These are phyloP conservation scores for Anguilla megastoma DNA, from an alignment of 2,797 vertebrate genomes.

Conservation along the genomic window DNA sequence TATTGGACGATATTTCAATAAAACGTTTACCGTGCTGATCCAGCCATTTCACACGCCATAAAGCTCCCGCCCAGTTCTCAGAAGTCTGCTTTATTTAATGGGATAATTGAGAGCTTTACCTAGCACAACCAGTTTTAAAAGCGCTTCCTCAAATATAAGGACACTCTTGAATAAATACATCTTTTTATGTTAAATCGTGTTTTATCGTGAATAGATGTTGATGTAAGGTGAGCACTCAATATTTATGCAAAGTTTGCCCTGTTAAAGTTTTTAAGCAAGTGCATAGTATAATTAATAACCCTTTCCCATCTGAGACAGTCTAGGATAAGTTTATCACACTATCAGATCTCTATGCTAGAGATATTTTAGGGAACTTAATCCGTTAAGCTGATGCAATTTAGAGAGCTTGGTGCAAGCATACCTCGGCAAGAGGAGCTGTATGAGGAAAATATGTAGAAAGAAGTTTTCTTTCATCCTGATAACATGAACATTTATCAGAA, in stretches of 20 bases:
- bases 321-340: neutral
- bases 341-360: neutral
- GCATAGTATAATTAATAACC: neutral
- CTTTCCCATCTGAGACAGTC: neutral
- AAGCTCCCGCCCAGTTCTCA: neutral
- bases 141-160: neutral
- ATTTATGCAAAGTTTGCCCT: neutral
- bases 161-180: neutral
- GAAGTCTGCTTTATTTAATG: too few relatives aligned
- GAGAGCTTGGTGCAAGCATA: neutral
- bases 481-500: neutral
- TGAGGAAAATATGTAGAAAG: neutral
- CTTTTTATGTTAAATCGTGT: neutral
- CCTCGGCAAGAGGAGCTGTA: neutral
- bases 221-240: neutral
- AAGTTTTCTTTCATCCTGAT: neutral
- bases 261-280: neutral
- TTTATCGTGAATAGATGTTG: neutral
- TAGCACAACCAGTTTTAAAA: neutral
- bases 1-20: too few relatives aligned
- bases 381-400: neutral
- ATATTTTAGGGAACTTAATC: neutral
- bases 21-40: too few relatives aligned
- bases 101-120: neutral
- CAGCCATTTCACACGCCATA: neutral